Conservation (phyloP, 2,797 vertebrate species). For the Hyperoplus lanceolatus region DNA sequence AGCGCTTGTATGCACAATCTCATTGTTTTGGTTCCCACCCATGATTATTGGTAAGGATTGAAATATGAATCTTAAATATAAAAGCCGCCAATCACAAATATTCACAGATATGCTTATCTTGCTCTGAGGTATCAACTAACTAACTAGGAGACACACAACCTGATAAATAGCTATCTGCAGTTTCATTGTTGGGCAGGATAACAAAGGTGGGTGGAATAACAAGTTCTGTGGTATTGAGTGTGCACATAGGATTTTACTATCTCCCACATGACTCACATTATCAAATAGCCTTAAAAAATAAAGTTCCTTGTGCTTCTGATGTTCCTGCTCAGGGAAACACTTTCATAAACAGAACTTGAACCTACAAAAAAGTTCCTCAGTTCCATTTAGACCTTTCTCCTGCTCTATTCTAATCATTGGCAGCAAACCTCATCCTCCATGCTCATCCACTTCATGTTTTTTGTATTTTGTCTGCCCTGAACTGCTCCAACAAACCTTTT, state of each 20-base stretch:
- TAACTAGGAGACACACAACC: slow-evolving; percentile 7
- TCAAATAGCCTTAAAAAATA: slow-evolving; percentile 37
- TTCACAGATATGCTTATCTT: not conserved
- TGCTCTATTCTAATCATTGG: slow-evolving; percentile 35
- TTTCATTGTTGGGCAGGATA: slow-evolving; percentile 34
- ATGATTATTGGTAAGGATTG: not conserved
- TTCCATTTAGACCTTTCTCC: slow-evolving; percentile 28
- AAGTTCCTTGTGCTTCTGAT: slow-evolving; percentile 30
- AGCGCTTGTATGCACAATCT: not conserved
- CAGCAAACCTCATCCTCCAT: slow-evolving; percentile 27
- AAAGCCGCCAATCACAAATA: slow-evolving; percentile 17
- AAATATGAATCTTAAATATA: not conserved
- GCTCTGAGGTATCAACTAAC: not conserved
- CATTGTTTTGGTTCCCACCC: not conserved
- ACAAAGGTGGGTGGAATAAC: slow-evolving; percentile 39
- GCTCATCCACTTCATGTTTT: slow-evolving; percentile 40
- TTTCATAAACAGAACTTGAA: slow-evolving; percentile 25
- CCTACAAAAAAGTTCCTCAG: slow-evolving; percentile 28
- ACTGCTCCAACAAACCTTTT: slow-evolving; percentile 50
- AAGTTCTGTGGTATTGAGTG: slow-evolving; percentile 44
- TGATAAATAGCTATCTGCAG: slow-evolving; percentile 31
- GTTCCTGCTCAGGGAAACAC: slow-evolving; percentile 20
- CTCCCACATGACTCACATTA: slow-evolving; percentile 35
- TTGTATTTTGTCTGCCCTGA: slow-evolving; percentile 55
- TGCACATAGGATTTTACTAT: not conserved